Evolutionary conservation across 2,113 vertebrate species (phyloP), one percentile per base, ranked within the genome.

Genomic region (Tyrannus savana): DNA sequence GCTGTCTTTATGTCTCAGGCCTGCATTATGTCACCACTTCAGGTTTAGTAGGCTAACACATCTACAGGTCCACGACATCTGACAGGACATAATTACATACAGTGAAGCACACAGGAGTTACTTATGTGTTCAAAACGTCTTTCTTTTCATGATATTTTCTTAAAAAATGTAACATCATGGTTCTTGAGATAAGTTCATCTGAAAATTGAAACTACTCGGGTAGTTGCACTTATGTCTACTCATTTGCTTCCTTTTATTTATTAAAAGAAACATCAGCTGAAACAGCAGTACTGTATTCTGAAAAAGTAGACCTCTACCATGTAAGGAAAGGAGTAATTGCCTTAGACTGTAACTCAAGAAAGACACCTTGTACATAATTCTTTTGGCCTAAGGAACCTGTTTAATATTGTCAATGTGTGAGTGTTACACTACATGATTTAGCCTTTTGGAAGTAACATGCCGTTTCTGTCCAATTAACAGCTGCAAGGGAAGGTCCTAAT

Each of bases 391-490:
- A 79, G 24, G 28, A 89, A 59, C 12, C 19, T 78, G 42, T 21
- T 68, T 68, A 50, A 55, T 68, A 41, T 23, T 81, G 41, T 28
- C n/a, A 41, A 11, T 0, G 0, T 2, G 1, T 50, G 58, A 73
- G 35, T 42, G 16, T 7, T 83, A 17, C 79, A 19, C 24, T 69
- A 19, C 18, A 19, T 3, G 3, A 66, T 19, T 18, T 25, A 69
- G 21, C 4, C 4, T 72, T 95, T 87, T 27, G 14, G 77, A 78
- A 91, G 19, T 3, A 63, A 60, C 5, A 5, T 78, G 31, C 21
- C 27, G 42, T 10, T 23, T 18, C 41, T 82, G 22, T 17, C 35
- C 37, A n/a, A 5, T 17, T 46, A 49, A 31, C 14, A 81, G 19
- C 44, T 63, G 41, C 35, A 78, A 72, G 63, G 21, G 6, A 39